Percentiles rank a stretch among this genome's conserved stretches.
Conservation (phyloP, 2,797 vertebrate genomes). For the Brotula barbata region DNA sequence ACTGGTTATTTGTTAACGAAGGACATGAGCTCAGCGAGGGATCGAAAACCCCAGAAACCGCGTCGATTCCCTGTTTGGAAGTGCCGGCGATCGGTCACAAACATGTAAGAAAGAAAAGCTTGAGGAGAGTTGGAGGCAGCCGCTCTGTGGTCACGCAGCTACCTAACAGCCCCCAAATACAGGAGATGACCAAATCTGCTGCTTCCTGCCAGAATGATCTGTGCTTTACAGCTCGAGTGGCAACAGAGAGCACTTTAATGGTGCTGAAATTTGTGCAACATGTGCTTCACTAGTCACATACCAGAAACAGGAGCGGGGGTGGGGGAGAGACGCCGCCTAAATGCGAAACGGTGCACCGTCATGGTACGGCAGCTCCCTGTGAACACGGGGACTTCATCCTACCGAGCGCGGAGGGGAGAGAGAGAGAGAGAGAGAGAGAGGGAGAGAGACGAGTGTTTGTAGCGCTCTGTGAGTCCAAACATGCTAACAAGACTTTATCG, state of each 20-base stretch:
- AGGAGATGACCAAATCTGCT: slow-evolving; percentile 19
- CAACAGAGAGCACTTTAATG: slow-evolving; percentile 54
- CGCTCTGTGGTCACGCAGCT: slow-evolving; percentile 9
- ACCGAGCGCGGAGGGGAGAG: no score
- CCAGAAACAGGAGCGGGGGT: slow-evolving; percentile 50
- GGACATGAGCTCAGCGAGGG: no score
- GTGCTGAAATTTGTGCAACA: slow-evolving; percentile 57
- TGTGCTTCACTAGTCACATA: slow-evolving; percentile 63
- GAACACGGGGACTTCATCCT: slow-evolving; percentile 22
- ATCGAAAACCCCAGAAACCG: no score
- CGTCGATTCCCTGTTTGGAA: no score
- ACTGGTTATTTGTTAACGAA: no score
- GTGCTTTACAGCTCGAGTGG: slow-evolving; percentile 45
- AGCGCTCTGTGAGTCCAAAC: slow-evolving; percentile 63
- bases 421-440: no score
- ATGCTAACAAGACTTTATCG: slow-evolving; percentile 76
- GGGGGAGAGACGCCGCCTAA: slow-evolving; percentile 9
- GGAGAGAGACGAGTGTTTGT: slow-evolving; percentile 40
- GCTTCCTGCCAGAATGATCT: slow-evolving; percentile 43
- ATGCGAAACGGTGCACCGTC: slow-evolving; percentile 48
- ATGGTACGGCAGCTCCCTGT: slow-evolving; percentile 40
- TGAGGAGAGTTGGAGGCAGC: not conserved
- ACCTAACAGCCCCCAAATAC: slow-evolving; percentile 7
- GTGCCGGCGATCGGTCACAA: not conserved
- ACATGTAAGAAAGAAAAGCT: slow-evolving; percentile 1